A percentile compares a stretch with the other conserved stretches of the same genome.
phyloP scores from a whole-genome alignment of 2,888 invertebrate species.

The Brachyptera risi region DNA sequence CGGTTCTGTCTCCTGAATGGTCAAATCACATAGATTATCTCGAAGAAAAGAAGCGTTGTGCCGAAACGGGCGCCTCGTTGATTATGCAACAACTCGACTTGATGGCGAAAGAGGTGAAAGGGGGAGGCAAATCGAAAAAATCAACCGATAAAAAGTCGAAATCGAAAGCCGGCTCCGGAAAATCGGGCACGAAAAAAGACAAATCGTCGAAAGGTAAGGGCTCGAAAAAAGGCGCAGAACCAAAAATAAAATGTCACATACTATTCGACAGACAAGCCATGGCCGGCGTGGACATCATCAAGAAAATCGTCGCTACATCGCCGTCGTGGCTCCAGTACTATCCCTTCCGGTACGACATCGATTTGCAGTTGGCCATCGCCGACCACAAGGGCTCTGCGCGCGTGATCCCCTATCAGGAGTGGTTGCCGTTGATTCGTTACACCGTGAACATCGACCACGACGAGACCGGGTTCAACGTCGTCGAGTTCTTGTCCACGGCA shows the following conservation, averaged over 20 bases:
- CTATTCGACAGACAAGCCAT: neutral
- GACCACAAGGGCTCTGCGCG: neutral
- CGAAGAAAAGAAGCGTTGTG: too few relatives aligned
- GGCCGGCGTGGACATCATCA: neutral
- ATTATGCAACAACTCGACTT: too few relatives aligned
- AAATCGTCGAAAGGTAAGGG: neutral
- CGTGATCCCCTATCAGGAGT: neutral
- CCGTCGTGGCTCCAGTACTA: neutral
- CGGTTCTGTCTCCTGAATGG: neutral
- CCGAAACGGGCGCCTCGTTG: too few relatives aligned
- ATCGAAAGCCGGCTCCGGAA: too few relatives aligned
- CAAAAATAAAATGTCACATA: neutral
- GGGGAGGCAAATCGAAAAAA: neutral
- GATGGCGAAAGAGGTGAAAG: too few relatives aligned
- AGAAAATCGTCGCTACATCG: neutral
- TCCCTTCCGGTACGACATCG: conserved; percentile 10
- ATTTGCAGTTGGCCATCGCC: neutral
- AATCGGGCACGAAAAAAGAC: too few relatives aligned
- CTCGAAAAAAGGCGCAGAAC: neutral
- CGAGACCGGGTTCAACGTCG: conserved; percentile 15
- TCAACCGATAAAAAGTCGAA: too few relatives aligned
- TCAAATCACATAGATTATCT: too few relatives aligned
- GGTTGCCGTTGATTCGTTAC: conserved; percentile 11
- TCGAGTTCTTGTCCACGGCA: conserved; percentile 35
- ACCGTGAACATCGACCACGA: conserved; percentile 6